Evolutionary conservation across 1,140 invertebrate genomes (phyloP).

Genomic region (Aphidius ervi): DNA sequence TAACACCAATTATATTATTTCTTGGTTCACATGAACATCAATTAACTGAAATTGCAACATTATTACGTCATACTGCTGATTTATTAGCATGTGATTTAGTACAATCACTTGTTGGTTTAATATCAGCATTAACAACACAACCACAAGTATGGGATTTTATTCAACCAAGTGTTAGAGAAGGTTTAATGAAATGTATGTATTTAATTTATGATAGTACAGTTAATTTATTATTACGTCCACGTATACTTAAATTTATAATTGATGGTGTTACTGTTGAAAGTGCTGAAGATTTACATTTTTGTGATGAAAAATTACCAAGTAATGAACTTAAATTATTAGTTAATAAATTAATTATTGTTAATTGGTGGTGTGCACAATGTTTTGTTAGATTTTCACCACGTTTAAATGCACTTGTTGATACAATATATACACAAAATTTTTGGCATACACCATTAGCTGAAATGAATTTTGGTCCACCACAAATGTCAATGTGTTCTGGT

Average conservation of each 20-base stretch:
- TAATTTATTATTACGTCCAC: slow-evolving; percentile 44
- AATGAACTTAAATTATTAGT: slow-evolving; percentile 44
- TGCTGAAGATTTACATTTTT: slow-evolving; percentile 47
- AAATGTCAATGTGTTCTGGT: slow-evolving; percentile 48
- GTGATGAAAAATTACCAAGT: slow-evolving; percentile 46
- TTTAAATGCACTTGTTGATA: slow-evolving; percentile 46
- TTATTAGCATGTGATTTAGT: slow-evolving; percentile 47
- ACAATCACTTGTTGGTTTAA: slow-evolving; percentile 48
- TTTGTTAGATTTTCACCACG: slow-evolving; percentile 48
- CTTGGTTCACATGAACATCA: slow-evolving; percentile 47
- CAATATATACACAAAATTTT: slow-evolving; percentile 48
- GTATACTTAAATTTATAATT: slow-evolving; percentile 51
- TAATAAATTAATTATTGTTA: slow-evolving; percentile 49
- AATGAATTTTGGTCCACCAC: slow-evolving; percentile 50
- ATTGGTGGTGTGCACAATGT: slow-evolving; percentile 46
- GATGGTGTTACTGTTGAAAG: slow-evolving; percentile 51
- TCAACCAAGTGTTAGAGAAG: slow-evolving; percentile 41
- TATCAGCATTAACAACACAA: slow-evolving; percentile 40
- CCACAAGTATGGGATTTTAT: slow-evolving; percentile 44
- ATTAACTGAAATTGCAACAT: slow-evolving; percentile 42
- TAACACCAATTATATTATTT: slow-evolving; percentile 37
- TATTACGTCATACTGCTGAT: slow-evolving; percentile 47
- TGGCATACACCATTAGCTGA: slow-evolving; percentile 51
- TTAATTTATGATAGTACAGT: slow-evolving; percentile 50
- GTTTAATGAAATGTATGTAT: slow-evolving; percentile 49